These are phyloP conservation scores for Coelopa pilipes DNA, from an alignment of 2,888 invertebrate species.

Conservation along the genomic window DNA sequence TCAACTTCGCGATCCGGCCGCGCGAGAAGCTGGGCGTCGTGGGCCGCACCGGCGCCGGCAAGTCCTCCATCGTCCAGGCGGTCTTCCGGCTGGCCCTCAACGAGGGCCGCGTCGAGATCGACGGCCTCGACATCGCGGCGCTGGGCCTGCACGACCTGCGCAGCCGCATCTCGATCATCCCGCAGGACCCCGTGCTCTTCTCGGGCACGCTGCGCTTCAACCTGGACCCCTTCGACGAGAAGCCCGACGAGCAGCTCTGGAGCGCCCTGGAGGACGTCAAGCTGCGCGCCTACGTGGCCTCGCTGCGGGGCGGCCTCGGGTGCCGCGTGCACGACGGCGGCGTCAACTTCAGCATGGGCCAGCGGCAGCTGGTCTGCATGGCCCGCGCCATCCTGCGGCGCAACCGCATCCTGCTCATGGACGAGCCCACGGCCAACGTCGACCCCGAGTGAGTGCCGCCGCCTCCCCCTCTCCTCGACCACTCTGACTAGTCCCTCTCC, in stretches of 20 bases:
- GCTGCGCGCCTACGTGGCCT: constrained; percentile 75
- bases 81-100: constrained; percentile 84
- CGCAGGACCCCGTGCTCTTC: constrained; percentile 92
- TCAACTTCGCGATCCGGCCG: constrained; percentile 73
- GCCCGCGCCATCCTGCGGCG: constrained; percentile 84
- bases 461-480: too few relatives aligned
- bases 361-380: constrained; percentile 87
- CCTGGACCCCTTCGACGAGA: constrained; percentile 84
- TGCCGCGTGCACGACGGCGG: constrained; percentile 80
- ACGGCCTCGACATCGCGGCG: constrained; percentile 75
- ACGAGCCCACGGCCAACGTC: constrained; percentile 93
- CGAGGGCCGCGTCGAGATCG: constrained; percentile 82
- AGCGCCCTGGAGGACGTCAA: constrained; percentile 81
- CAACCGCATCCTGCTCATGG: constrained; percentile 84
- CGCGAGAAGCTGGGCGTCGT: constrained; percentile 80
- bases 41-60: constrained; percentile 89
- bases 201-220: constrained; percentile 84
- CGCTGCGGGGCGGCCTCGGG: constrained; percentile 71
- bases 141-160: constrained; percentile 83
- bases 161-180: constrained; percentile 88
- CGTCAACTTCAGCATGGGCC: constrained; percentile 86
- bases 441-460: constrained; percentile 82
- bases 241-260: constrained; percentile 80
- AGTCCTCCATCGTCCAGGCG: constrained; percentile 83
- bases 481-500: too few relatives aligned